phyloP scores from a whole-genome alignment of 2,113 vertebrate genomes.

The Phalacrocorax aristotelis region DNA sequence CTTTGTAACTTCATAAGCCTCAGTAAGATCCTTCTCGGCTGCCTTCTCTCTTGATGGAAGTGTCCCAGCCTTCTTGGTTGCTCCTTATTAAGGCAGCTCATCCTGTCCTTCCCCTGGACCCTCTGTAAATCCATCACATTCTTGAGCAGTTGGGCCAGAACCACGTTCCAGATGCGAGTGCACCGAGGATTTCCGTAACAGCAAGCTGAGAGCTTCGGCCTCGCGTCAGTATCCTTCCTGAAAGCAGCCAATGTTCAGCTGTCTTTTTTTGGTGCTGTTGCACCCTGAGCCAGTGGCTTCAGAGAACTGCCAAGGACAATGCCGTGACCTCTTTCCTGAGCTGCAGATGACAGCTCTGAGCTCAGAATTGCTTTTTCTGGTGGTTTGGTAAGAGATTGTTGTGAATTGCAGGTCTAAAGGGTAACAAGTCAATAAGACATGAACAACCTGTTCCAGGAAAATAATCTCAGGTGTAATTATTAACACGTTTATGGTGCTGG shows the following conservation, averaged over 20 bases:
- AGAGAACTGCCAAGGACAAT: neutral
- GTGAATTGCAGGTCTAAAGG: neutral
- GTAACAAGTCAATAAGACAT: neutral
- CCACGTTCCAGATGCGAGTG: accelerated
- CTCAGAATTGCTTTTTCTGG: neutral
- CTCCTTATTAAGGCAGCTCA: neutral
- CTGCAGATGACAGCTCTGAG: neutral
- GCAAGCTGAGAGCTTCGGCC: neutral
- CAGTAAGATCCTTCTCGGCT: neutral
- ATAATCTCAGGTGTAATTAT: neutral
- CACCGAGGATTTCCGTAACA: neutral
- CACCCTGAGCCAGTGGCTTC: neutral
- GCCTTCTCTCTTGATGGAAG: neutral
- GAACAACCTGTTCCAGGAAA: neutral
- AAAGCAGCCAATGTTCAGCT: neutral
- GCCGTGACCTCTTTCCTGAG: neutral
- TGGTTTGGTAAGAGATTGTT: neutral
- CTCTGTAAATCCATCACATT: neutral
- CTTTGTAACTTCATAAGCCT: neutral
- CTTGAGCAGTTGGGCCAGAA: neutral
- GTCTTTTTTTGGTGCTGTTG: neutral
- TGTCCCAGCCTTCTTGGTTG: neutral
- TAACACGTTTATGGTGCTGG: neutral
- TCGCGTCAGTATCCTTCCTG: neutral
- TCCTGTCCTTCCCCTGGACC: neutral